Evolutionary conservation across 2,113 vertebrate species (phyloP).

Genomic region (Ceyx melanurus): DNA sequence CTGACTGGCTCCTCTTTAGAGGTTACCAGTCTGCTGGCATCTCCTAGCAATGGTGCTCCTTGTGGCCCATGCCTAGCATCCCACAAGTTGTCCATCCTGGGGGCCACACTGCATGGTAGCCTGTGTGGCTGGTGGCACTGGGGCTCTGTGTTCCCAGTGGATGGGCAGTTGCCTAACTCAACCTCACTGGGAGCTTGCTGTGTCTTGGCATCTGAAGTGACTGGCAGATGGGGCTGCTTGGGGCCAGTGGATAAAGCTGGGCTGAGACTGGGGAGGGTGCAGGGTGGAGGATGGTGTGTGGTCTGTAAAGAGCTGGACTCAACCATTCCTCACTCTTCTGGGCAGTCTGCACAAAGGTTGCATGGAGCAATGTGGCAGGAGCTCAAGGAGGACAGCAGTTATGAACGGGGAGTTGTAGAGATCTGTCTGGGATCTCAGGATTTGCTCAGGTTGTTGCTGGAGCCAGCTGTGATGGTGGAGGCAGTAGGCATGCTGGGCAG

Average conservation of each 20-base stretch:
- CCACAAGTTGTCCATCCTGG: not conserved
- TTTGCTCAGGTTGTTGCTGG: not conserved
- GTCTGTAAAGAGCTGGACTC: not conserved
- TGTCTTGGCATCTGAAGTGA: not conserved
- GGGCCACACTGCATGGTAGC: not conserved
- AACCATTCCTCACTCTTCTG: not conserved
- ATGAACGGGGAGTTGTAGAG: not conserved
- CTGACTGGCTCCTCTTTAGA: not conserved
- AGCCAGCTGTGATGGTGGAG: slow-evolving; percentile 11
- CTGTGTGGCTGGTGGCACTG: not conserved
- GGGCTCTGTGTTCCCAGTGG: not conserved
- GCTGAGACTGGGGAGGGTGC: not conserved
- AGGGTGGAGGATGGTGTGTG: not conserved
- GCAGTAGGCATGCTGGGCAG: not conserved
- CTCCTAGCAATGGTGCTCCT: not conserved
- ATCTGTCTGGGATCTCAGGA: not conserved
- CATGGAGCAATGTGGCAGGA: not conserved
- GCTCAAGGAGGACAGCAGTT: not conserved
- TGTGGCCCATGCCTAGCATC: not conserved
- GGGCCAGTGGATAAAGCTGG: not conserved
- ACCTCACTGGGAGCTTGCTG: fast-evolving
- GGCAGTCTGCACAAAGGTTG: not conserved
- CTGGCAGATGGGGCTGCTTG: not conserved
- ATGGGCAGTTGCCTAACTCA: not conserved
- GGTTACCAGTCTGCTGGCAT: not conserved